Evolutionary conservation across 2,888 invertebrate genomes (phyloP).

Genomic region (Drosophila vallismaia): DNA sequence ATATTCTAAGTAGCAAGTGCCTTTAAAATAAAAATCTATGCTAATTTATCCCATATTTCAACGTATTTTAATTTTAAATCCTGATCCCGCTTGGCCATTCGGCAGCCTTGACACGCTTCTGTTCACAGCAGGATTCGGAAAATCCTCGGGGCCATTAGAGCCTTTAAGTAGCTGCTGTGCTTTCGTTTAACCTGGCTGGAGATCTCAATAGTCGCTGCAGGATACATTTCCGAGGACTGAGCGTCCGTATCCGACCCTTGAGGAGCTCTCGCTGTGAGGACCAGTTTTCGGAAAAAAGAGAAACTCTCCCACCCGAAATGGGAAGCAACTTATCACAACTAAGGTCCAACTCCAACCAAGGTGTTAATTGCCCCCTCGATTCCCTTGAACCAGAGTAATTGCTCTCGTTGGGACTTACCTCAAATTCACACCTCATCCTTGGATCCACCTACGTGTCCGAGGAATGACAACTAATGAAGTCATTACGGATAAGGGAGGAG

Average conservation of each 20-base stretch:
- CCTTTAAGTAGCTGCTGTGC: slow-evolving; percentile 75
- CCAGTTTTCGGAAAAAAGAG: slow-evolving; percentile 43
- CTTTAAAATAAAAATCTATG: slow-evolving; percentile 48
- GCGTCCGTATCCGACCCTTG: slow-evolving; percentile 11
- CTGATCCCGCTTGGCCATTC: slow-evolving; percentile 39
- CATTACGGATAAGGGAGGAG: slow-evolving; percentile 21
- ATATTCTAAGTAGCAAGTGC: slow-evolving; percentile 37
- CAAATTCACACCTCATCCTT: slow-evolving; percentile 68
- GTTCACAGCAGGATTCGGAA: slow-evolving; percentile 65
- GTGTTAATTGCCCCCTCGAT: slow-evolving; percentile 70
- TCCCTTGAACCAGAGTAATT: slow-evolving; percentile 62
- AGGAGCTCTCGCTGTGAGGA: slow-evolving; percentile 34
- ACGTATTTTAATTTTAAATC: slow-evolving; percentile 2
- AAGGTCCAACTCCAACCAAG: slow-evolving; percentile 63
- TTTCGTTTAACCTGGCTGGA: slow-evolving; percentile 54
- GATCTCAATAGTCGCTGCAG: slow-evolving; percentile 78
- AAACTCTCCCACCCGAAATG: slow-evolving; percentile 27
- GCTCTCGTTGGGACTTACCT: slow-evolving; percentile 60
- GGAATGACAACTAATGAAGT: slow-evolving; percentile 38
- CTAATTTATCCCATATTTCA: slow-evolving; percentile 36
- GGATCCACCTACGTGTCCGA: slow-evolving; percentile 29
- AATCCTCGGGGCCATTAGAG: slow-evolving; percentile 59
- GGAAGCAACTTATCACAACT: slow-evolving; percentile 5
- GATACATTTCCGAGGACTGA: slow-evolving; percentile 32
- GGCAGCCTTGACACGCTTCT: slow-evolving; percentile 82